A percentile compares a stretch with the other conserved stretches of the same genome.
These are phyloP conservation scores for Pogoniulus pusillus DNA, from an alignment of 2,797 vertebrate genomes.

Conservation along the genomic window DNA sequence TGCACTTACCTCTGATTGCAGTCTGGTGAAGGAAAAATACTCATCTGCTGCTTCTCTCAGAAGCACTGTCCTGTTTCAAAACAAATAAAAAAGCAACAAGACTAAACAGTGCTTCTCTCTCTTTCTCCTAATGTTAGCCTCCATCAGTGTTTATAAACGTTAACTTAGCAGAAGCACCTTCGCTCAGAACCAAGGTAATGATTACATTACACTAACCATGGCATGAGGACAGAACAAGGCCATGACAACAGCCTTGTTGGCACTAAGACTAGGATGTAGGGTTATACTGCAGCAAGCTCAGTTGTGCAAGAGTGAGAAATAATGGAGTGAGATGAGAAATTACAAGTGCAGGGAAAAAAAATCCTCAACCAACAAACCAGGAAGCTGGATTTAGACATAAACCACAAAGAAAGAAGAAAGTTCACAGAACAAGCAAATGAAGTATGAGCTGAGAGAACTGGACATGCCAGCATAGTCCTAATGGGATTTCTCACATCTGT, in stretches of 20 bases:
- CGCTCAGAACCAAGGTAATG: slow-evolving; percentile 39
- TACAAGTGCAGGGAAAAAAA: not conserved
- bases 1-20: slow-evolving; percentile 25
- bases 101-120: not conserved
- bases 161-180: slow-evolving; percentile 56
- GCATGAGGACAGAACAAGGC: not conserved
- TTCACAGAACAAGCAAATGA: not conserved
- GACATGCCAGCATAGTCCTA: not conserved
- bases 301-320: not conserved
- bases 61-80: slow-evolving; percentile 24
- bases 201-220: slow-evolving; percentile 28
- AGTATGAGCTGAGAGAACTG: not conserved
- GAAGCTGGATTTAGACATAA: not conserved
- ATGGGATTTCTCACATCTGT: slow-evolving; percentile 2
- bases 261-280: not conserved
- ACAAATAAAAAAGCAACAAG: not conserved
- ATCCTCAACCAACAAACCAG: not conserved
- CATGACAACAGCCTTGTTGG: not conserved
- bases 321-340: not conserved
- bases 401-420: not conserved
- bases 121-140: not conserved
- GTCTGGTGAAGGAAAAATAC: not conserved
- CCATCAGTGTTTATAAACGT: slow-evolving; percentile 43
- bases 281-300: not conserved
- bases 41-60: not conserved